Base-by-base conservation (phyloP, 2,113 vertebrate species). In the Shinisaurus crocodilurus region DNA sequence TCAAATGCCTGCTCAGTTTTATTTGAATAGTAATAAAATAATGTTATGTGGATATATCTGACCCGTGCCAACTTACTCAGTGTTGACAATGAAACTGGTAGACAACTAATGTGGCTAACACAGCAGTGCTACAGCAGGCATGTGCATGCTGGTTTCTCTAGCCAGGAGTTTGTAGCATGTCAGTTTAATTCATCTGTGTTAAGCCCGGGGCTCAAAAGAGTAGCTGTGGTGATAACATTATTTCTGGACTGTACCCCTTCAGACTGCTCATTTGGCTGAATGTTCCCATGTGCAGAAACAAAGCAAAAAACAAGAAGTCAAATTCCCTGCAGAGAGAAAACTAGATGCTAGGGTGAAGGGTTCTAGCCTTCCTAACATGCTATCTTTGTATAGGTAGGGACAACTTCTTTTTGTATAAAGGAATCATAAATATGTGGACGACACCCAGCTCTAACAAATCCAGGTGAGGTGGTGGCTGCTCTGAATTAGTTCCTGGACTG, bases 11-110 rank as follows among this genome's bases (percentile, higher is more conserved):
- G 70, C 37, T 32, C 20, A 25, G 18, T 57, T 54, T 50, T 3
- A 7, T 20, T 70, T 57, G 0, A 84, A 90, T 29, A 93, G 1
- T 90, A 93, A 74, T 57, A 87, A 70, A 92, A n/a, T 29, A 20
- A 86, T 69, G 82, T 3, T 48, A 70, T 8, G 10, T 37, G 6
- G 37, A 6, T 20, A 15, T 27, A 25, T 9, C 34, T 82, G 32
- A 57, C 6, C 48, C 50, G 57, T 82, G 29, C 29, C 48, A n/a
- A 50, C 48, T 50, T 32, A 72, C 9, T 32, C 8, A 90, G 34
- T 16, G 34, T 0, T 75, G 16, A 40, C 84, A 87, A 76, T 77
- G 40, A 54, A 63, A 90, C 54, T 74, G 57, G 85, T 74, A 85
- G 48, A 69, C 16, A 82, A 81, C 27, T 29, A 54, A 81, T 34